Conservation (phyloP, 2,888 invertebrate genomes). For the Pecten maximus region DNA sequence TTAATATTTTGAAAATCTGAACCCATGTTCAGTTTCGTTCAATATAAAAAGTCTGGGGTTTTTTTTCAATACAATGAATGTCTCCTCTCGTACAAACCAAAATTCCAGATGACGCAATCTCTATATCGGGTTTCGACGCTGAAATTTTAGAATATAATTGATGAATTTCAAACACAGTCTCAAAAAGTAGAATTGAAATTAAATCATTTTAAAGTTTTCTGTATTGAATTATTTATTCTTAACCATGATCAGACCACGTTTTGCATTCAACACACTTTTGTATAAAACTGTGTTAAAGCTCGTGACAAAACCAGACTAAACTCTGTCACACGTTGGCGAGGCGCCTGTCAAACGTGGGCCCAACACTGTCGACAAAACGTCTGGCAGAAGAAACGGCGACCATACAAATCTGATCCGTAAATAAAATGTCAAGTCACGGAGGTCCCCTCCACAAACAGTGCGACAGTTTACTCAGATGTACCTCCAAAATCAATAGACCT, state of each 20-base stretch:
- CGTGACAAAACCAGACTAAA: conserved; percentile 27
- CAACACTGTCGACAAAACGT: conserved; percentile 11
- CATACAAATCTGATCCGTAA: conserved; percentile 52
- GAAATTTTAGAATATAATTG: too few species aligned
- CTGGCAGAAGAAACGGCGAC: conserved; percentile 49
- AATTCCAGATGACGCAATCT: neutral
- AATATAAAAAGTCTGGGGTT: too few species aligned
- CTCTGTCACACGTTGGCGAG: neutral
- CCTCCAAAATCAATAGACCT: conserved; percentile 55
- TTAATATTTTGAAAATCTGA: too few species aligned
- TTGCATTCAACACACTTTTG: neutral
- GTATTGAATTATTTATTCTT: neutral
- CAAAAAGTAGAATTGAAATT: too few species aligned
- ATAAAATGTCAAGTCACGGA: conserved; percentile 56
- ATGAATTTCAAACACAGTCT: too few species aligned
- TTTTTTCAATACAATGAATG: too few species aligned
- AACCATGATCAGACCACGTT: neutral
- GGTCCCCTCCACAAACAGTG: conserved; percentile 45
- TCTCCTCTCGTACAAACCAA: too few species aligned
- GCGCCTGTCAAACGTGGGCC: conserved; percentile 9
- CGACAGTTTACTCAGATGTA: conserved; percentile 45
- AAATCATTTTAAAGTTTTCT: conserved; percentile 31
- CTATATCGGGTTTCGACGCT: neutral
- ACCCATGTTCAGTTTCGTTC: too few species aligned
- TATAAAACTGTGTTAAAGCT: neutral